Base-by-base conservation (phyloP, 2,113 vertebrate species). In the Anthoscopus minutus region DNA sequence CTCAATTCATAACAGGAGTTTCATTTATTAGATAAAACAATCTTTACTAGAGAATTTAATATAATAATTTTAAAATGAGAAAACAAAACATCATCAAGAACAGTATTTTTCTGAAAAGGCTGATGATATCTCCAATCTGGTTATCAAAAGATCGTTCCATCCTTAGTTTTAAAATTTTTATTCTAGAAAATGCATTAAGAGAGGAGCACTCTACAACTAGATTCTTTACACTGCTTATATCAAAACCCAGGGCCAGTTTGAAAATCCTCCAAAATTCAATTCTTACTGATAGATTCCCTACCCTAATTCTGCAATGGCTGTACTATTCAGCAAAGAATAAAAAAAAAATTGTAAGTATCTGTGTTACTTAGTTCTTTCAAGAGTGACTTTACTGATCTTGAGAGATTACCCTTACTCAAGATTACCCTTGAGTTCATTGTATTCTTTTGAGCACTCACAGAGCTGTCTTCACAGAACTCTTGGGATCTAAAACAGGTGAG, bases 31-130 rank as follows among this genome's bases (percentile, higher is more conserved):
- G 17, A 61, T 78, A 86, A 88, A 94, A 66, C n/a, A 89, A 67
- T 54, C 3, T 71, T 94, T 93, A 89, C 28, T 13, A 74, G 14
- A 67, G 15, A 38, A 93, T 66, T 94, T 92, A 89, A 74, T 35
- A 74, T 76, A 25, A 35, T 42, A 4, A 61, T 71, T 92, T 89
- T 62, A 81, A 86, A 56, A 58, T 15, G 50, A 61, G 91, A 92
- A 93, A 83, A 42, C 73, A 90, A 96, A 96, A 94, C 60, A 89
- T 69, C 92, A 96, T 95, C 95, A 95, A 96, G 95, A 97, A 96
- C 94, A 96, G 60, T 38, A 17, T 24, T 56, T 82, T 93, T 81
- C 57, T 95, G 60, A 92, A 74, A 94, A 88, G 64, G 57, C 66
- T 87, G 65, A 57, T 71, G 44, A 91, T 54, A 87, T 62, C 58